Conservation (phyloP, 2,888 invertebrate species). For the Dicyrtoma fusca region DNA sequence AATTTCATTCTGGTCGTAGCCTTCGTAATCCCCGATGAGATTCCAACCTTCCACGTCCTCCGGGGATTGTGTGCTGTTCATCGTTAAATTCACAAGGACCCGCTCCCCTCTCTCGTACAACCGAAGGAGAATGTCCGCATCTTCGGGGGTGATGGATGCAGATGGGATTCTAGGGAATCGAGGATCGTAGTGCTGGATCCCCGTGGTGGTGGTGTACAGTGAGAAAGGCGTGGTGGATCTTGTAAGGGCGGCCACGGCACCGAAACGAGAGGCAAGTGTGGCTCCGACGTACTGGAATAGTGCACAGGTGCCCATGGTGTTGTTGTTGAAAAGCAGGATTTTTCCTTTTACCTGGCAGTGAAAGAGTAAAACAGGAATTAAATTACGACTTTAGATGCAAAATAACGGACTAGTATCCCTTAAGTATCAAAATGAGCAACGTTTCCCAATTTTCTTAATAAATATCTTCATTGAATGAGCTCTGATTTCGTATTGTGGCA, state of each 20-base stretch:
- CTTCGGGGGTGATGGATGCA: constrained; percentile 76
- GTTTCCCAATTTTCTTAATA: no score
- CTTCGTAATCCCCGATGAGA: constrained; percentile 71
- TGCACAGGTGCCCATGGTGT: constrained; percentile 67
- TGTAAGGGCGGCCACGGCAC: constrained; percentile 73
- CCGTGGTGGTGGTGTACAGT: constrained; percentile 77
- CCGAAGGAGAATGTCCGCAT: constrained; percentile 73
- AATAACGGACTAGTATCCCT: no score
- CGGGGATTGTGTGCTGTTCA: background rate
- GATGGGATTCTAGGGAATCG: constrained; percentile 67
- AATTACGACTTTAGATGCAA: no score
- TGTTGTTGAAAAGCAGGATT: constrained; percentile 76
- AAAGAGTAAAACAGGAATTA: no score
- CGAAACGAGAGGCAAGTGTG: constrained; percentile 70
- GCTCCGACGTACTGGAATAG: constrained; percentile 71
- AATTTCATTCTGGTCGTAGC: constrained; percentile 62
- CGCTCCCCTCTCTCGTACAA: constrained; percentile 63
- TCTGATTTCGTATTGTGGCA: no score
- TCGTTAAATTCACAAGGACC: background rate
- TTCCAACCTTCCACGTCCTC: constrained; percentile 65
- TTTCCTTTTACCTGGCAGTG: constrained; percentile 71
- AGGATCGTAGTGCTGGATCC: constrained; percentile 68
- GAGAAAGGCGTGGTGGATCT: constrained; percentile 78
- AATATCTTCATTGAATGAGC: no score
- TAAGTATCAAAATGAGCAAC: no score